A percentile compares a stretch with the other conserved stretches of the same genome.
phyloP scores from a whole-genome alignment of 2,888 invertebrate genomes.

The Sphaerophoria rueppellii region DNA sequence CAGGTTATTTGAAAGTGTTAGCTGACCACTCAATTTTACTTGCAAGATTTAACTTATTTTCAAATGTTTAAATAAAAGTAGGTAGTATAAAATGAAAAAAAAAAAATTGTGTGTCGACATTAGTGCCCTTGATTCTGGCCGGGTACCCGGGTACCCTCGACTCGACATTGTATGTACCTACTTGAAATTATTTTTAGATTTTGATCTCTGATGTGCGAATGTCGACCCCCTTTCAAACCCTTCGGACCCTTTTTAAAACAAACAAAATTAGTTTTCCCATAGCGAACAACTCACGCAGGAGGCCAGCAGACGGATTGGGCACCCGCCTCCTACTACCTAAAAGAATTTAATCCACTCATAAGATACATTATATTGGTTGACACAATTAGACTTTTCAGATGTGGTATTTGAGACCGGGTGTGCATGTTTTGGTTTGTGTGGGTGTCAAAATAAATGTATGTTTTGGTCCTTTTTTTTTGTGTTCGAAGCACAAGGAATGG shows the following conservation, averaged over 20 bases:
- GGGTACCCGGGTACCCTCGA: too few species aligned
- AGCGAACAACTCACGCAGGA: background rate
- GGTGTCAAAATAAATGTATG: too few species aligned
- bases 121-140: too few species aligned
- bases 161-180: too few species aligned
- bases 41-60: too few species aligned
- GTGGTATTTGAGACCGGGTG: background rate
- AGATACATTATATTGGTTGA: conserved; percentile 58
- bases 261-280: conserved; percentile 15
- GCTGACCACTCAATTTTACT: too few species aligned
- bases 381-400: conserved; percentile 52
- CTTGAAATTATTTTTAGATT: background rate
- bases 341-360: conserved; percentile 14
- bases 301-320: too few species aligned
- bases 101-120: too few species aligned
- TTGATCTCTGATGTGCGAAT: background rate
- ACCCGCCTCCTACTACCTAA: background rate
- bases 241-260: background rate
- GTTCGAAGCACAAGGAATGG: conserved; percentile 32
- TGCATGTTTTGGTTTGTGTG: background rate
- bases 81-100: too few species aligned
- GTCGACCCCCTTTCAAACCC: background rate
- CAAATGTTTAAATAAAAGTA: too few species aligned
- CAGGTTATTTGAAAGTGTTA: too few species aligned
- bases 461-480: background rate